Base-by-base conservation (phyloP, 2,888 invertebrate species). In the Hypomecis atomaria region DNA sequence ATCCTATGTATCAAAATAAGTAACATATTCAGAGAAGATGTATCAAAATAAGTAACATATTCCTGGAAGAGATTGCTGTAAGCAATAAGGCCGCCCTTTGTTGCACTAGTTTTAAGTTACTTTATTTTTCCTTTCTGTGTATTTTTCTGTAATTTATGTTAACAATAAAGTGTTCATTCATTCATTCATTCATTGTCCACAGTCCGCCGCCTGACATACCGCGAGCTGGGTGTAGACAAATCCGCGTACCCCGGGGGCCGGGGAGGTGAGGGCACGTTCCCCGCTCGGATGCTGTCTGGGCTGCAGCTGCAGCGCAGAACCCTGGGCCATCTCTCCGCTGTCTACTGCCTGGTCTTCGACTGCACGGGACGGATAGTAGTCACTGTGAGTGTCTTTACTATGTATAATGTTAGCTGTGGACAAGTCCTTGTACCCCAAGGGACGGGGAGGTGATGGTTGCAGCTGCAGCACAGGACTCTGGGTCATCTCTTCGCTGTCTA, bases 401-500 rank as follows among this genome's bases (percentile, higher is more conserved):
- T 40, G 0, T 9, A 7, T 40, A 40, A 9, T 7, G 40, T 4
- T 10, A 8, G 3, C 40, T 10, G 9, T 40, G 7, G 40, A 40
- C 7, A 5, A 40, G 40, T 7, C 40, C 9, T 4, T 7, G 10
- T 40, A 10, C 23, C 7, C 7, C 40, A 7, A n/a, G 40, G 5
- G 40, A 3, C 23, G 23, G 23, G 23, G 23, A 23, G 23, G 23
- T 23, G n/a, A n/a, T n/a, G 94, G 94, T 70, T 97, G 69, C 95
- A 95, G 77, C 92, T 97, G 71, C 95, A 96, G 82, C 94, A 97
- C 38, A 94, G 97, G 65, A 98, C 98, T 1, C 94, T 99, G 53
- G 99, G 99, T 0, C 99, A 99, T 86, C 94, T 99, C 61, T 98
- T 98, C 0, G 97, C 99, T n/a, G 99, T 99, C 0, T 99, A 99